Evolutionary conservation across 2,888 invertebrate genomes (phyloP), one percentile per base, ranked within the genome.

Genomic region (Pantelozetes paolii): DNA sequence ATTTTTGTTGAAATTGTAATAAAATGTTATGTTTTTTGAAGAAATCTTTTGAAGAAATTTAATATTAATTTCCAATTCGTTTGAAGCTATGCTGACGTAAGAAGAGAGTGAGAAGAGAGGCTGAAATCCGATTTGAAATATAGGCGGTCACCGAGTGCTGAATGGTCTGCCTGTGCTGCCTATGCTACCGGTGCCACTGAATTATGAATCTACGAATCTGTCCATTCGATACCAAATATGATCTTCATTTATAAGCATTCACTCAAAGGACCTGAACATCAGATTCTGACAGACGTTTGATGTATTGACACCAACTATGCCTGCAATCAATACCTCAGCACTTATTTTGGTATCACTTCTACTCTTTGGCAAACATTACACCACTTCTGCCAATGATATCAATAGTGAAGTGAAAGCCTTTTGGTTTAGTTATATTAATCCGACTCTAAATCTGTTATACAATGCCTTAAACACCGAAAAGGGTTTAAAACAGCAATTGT

Each of bases 341-440:
- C 20, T 50, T 20, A 8, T 50, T 20, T 18, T 50, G 50, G 20
- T 20, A 20, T 50, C 20, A 50, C 50, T 50, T 20, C 20, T 20
- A 50, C n/a, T 50, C 20, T 20, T 20, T 50, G 50, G 2, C 20
- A n/a, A 18, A n/a, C 20, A 50, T 50, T 20, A n/a, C 50, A 50
- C 1, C 50, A 20, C 20, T 50, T 50, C 20, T n/a, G 2, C 20
- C n/a, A 18, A n/a, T 50, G 50, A 57, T 23, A 15, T 57, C 30
- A 23, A 62, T 62, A 62, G 15, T 62, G 26, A 32, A 62, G 1
- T 67, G 9, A 42, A 67, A 67, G 13, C 13, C 23, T 42, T 67
- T 40, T 67, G 67, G 67, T 67, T 67, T 67, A 42, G n/a, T 42
- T 67, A 67, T 42, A 42, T 67, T 8, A 67, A 67, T 20, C 23